Conservation (phyloP, 2,888 invertebrate species). For the Slavum lentiscoides region DNA sequence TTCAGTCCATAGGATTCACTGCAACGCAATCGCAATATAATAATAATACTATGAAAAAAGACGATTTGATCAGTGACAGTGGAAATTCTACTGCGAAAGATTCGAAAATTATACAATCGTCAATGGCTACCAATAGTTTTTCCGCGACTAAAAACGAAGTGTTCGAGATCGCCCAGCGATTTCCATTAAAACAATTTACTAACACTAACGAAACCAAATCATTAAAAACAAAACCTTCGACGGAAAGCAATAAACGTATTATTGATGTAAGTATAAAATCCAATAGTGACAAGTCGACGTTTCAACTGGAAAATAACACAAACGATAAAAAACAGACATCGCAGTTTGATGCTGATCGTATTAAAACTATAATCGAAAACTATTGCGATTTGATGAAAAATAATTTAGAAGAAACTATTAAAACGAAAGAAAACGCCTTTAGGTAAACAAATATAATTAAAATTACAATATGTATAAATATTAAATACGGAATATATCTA, state of each 20-base stretch:
- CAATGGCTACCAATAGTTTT: conserved; percentile 15
- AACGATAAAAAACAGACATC: not conserved
- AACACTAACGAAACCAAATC: conserved; percentile 14
- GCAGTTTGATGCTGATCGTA: not conserved
- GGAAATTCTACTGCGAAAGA: conserved; percentile 41
- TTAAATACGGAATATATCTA: not conserved
- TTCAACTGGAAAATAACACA: not conserved
- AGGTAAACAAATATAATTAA: conserved; percentile 24
- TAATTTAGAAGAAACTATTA: conserved; percentile 28
- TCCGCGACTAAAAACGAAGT: conserved; percentile 27
- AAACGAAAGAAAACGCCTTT: conserved; percentile 29
- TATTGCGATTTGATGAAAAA: conserved; percentile 20
- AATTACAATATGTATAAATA: too few relatives aligned
- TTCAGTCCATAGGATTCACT: not conserved
- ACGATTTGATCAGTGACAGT: conserved; percentile 37
- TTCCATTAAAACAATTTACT: conserved; percentile 17
- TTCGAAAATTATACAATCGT: conserved; percentile 30
- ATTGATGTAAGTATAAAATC: not conserved
- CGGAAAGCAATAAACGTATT: not conserved
- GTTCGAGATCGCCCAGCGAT: conserved; percentile 18
- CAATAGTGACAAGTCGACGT: not conserved
- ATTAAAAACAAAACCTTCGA: not conserved
- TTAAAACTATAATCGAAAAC: conserved; percentile 17
- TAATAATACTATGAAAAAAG: conserved; percentile 19
- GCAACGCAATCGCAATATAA: not conserved